Percentiles rank a stretch among this genome's conserved stretches.
Conservation (phyloP, 2,888 invertebrate genomes). For the Philhelius pedissequus region DNA sequence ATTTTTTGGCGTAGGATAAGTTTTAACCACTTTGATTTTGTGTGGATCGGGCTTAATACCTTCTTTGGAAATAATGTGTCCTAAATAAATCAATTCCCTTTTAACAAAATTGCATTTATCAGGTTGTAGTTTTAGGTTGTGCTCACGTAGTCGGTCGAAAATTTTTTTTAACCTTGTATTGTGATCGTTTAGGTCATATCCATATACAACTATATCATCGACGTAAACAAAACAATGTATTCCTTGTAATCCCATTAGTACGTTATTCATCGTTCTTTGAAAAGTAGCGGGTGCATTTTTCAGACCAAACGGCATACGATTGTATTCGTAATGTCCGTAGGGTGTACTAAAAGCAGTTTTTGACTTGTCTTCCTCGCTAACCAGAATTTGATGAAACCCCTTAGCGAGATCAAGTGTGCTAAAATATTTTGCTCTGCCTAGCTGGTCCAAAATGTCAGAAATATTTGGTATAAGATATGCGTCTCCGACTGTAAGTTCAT, state of each 20-base stretch:
- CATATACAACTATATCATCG: background rate
- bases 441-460: too few relatives aligned
- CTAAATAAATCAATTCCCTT: constrained; percentile 32
- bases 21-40: too few relatives aligned
- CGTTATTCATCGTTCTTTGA: constrained; percentile 3
- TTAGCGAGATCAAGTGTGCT: too few relatives aligned
- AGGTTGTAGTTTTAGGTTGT: constrained; percentile 1
- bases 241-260: background rate
- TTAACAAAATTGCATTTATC: background rate
- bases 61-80: constrained; percentile 46
- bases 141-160: background rate
- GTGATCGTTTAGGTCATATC: background rate
- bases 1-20: too few relatives aligned
- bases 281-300: constrained; percentile 3
- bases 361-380: too few relatives aligned
- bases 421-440: too few relatives aligned
- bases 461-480: too few relatives aligned
- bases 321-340: constrained; percentile 1
- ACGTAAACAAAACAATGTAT: constrained; percentile 2
- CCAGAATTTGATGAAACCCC: too few relatives aligned
- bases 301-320: constrained; percentile 9
- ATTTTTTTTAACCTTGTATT: background rate
- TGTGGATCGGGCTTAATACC: constrained; percentile 45
- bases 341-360: too few relatives aligned
- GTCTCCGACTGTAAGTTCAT: too few relatives aligned